Percentiles rank a stretch among this genome's conserved stretches.
These are phyloP conservation scores for Drosophila baimaii DNA, from an alignment of 1,140 invertebrate genomes.

Conservation along the genomic window DNA sequence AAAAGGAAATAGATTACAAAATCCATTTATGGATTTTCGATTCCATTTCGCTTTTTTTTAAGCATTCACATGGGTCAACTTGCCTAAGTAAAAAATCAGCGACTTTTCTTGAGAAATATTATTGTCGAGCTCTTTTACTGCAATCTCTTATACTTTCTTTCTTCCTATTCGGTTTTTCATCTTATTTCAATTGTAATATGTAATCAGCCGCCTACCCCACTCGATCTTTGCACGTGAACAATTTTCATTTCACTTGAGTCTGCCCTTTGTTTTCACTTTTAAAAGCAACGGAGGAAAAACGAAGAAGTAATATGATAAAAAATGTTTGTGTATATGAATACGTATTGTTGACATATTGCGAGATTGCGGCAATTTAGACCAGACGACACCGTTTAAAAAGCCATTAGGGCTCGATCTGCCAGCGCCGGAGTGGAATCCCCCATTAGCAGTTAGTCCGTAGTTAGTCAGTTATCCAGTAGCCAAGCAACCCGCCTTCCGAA, in stretches of 20 bases:
- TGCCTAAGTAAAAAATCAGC: no score
- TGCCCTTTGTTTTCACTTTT: slow-evolving; percentile 28
- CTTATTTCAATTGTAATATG: slow-evolving; percentile 23
- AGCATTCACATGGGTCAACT: no score
- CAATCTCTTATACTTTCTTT: slow-evolving; percentile 8
- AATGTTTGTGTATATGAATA: slow-evolving; percentile 23
- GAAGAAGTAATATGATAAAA: neutral
- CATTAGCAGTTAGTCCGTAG: slow-evolving; percentile 31
- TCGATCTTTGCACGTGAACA: slow-evolving; percentile 62
- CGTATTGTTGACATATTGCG: slow-evolving; percentile 49
- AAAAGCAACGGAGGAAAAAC: slow-evolving; percentile 20
- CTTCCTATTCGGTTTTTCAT: slow-evolving; percentile 20
- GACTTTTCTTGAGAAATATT: no score
- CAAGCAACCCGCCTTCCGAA: slow-evolving; percentile 23
- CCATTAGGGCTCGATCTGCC: slow-evolving; percentile 40
- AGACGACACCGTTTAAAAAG: slow-evolving; percentile 56
- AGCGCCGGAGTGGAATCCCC: slow-evolving; percentile 26
- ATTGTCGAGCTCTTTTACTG: no score
- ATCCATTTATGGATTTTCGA: no score
- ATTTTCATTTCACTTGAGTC: slow-evolving; percentile 62
- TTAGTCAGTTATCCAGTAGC: slow-evolving; percentile 8
- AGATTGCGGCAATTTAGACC: slow-evolving; percentile 53
- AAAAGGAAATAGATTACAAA: no score
- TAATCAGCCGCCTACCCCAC: slow-evolving; percentile 56
- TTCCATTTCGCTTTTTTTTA: no score